These are phyloP conservation scores for Pitta sordida DNA, from an alignment of 2,113 vertebrate genomes.

Conservation along the genomic window DNA sequence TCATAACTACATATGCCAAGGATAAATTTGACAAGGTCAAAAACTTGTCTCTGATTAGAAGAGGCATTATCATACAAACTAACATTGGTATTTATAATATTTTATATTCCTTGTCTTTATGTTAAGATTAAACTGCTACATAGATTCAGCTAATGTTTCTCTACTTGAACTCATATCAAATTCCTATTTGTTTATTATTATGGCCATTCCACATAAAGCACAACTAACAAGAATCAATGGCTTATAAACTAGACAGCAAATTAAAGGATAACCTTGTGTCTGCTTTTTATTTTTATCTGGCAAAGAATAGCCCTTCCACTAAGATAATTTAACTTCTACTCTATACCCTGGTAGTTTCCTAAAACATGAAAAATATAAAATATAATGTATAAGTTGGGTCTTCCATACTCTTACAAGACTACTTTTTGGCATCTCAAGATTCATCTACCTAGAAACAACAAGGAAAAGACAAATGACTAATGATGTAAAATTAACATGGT, in stretches of 20 bases:
- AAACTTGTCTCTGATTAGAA: not conserved
- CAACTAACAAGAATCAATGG: not conserved
- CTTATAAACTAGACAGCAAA: not conserved
- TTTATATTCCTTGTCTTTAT: not conserved
- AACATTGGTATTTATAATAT: not conserved
- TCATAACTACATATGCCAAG: not conserved
- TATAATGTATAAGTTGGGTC: not conserved
- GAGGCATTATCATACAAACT: not conserved
- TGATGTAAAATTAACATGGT: not conserved
- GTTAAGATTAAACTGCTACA: not conserved
- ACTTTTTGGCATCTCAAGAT: not conserved
- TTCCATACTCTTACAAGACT: not conserved
- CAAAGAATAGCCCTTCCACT: not conserved
- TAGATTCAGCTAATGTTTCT: not conserved
- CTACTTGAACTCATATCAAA: not conserved
- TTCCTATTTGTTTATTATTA: not conserved
- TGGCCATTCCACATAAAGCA: not conserved
- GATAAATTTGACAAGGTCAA: conserved; percentile 21
- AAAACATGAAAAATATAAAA: not conserved
- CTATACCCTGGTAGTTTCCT: not conserved
- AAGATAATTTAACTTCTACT: not conserved
- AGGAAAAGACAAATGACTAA: not conserved
- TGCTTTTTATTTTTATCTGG: not conserved
- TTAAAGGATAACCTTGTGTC: not conserved
- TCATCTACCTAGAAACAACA: not conserved